Base-by-base conservation (phyloP, 2,113 vertebrate genomes). In the Actenoides lindsayi region DNA sequence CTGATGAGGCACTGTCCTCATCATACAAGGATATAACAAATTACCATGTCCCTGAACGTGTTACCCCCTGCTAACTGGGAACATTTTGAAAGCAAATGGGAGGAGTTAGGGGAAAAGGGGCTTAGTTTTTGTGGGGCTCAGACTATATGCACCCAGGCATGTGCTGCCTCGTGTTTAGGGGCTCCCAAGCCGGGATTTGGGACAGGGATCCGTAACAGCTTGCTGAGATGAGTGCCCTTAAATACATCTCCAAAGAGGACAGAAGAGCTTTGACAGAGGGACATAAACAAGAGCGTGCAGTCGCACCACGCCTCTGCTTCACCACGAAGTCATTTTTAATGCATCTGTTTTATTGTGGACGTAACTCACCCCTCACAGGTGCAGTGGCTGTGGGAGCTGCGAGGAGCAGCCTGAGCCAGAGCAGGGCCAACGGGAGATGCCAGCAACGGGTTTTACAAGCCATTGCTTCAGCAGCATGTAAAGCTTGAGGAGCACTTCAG, bases 311-410 rank as follows among this genome's bases (percentile, higher is more conserved):
- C 21, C 11, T 63, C 39, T 60, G 31, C 48, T 78, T 70, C 60
- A 28, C 35, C 28, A 24, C 13, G 10, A 69, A 74, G 21, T 39
- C 0, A 9, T 48, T 74, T 78, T 64, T 27, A 70, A n/a, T 15
- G 33, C 5, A 9, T 48, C 21, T 39, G 27, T 5, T 62, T 93
- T 68, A 14, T 68, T 84, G 86, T 1, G 1, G 80, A 25, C 0
- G 3, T n/a, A 71, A 67, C 6, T 25, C 16, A 0, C 2, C 0
- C 19, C 39, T 30, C 3, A 4, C 21, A 31, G 65, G 76, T 6
- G 1, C 7, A 1, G 60, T 0, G 2, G 30, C 21, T 41, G 46
- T 33, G 11, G 56, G 87, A 83, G 79, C 70, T 30, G 9, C 4
- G 5, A 48, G 81, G 64, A 59, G 63, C 5, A 0, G 15, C 0